Base-by-base conservation (phyloP, 2,888 invertebrate genomes). In the Cantharis lateralis region DNA sequence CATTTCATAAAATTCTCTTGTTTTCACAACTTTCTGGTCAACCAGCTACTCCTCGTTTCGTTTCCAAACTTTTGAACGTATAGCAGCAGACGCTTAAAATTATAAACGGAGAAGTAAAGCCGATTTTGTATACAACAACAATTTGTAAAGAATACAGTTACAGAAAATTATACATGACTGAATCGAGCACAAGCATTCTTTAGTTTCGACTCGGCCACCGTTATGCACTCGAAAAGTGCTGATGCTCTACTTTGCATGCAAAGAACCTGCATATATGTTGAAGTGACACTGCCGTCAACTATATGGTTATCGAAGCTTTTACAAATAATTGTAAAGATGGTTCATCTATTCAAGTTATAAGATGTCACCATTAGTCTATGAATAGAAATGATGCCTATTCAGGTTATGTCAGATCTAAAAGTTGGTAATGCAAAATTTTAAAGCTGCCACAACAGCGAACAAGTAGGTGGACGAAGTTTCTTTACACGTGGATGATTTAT, bases 401-500 rank as follows among this genome's bases (percentile, higher is more conserved):
- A 72, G 28, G 24, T 76, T 71, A 76, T 76, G 70, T 76, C 70
- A 73, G 69, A 69, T 74, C 69, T 48, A 66, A 71, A 71, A 74
- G 74, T 74, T 74, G 32, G 64, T 61, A 74, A 73, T 74, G 72
- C 68, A 73, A 66, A 66, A 74, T 63, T 74, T 66, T 74, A 71
- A 74, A 77, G 68, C 69, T 71, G 64, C 32, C 68, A 69, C n/a
- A 66, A 66, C 71, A 72, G 71, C 62, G 69, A 24, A n/a, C 64
- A 70, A 75, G 78, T 75, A 64, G 62, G 70, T 78, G 78, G 78
- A 75, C 72, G 78, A 72, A 68, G 15, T 48, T 48, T n/a, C 48
- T 48, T 48, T 28, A 68, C 63, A 24, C 69, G 62, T 71, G 75
- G 72, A 78, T 80, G 80, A 81, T 81, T 81, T 81, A 80, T 78